These are phyloP conservation scores for Sebastes diaconus DNA, from an alignment of 2,797 vertebrate genomes.

Conservation along the genomic window DNA sequence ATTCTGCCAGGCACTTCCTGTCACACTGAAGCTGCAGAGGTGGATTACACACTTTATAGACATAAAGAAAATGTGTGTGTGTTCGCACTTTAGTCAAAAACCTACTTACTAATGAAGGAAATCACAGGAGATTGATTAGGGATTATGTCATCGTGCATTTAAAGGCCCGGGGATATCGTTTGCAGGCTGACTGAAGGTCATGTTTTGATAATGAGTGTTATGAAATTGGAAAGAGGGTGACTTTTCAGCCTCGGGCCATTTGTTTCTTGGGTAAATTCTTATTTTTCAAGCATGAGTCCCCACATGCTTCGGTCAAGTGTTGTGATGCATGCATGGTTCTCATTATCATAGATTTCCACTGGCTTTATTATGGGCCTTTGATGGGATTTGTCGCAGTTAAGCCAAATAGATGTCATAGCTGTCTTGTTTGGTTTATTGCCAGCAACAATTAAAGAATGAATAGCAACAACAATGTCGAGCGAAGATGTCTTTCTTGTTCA, in stretches of 20 bases:
- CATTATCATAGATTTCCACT: background rate
- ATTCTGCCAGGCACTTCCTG: conserved; percentile 50
- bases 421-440: conserved; percentile 4
- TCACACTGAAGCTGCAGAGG: background rate
- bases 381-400: conserved; percentile 36
- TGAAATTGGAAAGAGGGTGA: background rate
- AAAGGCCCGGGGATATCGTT: background rate
- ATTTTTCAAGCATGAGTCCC: conserved; percentile 20
- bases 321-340: conserved; percentile 6
- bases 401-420: conserved; percentile 20
- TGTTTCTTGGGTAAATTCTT: background rate
- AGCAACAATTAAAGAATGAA: conserved; percentile 5
- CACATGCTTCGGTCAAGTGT: conserved; percentile 4
- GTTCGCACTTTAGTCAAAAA: background rate
- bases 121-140: background rate
- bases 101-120: background rate
- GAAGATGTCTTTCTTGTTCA: background rate
- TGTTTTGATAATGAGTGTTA: background rate
- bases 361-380: conserved; percentile 1
- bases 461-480: background rate
- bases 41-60: conserved; percentile 11
- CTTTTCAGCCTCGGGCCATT: background rate
- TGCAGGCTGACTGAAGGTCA: background rate
- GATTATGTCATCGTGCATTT: background rate
- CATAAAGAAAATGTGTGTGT: background rate